Evolutionary conservation across 1,140 invertebrate genomes (phyloP).

Genomic region (Cataglyphis hispanica): DNA sequence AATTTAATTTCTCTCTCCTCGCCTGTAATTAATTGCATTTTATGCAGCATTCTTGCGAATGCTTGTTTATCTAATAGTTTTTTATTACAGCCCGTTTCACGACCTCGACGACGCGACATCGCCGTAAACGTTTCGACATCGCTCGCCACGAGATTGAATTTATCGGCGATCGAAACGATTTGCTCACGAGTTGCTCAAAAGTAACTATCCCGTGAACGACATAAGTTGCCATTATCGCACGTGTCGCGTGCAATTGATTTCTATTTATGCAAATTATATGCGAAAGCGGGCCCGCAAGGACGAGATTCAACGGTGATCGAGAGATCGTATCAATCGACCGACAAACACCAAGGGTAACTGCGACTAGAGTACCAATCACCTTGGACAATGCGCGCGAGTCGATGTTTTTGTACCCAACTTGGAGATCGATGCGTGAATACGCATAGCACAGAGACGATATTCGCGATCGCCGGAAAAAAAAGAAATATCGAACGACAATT

Average conservation of each 20-base stretch:
- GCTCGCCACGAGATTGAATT: conserved; percentile 25
- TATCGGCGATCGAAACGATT: conserved; percentile 38
- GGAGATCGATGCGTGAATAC: conserved; percentile 28
- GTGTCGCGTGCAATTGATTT: conserved; percentile 44
- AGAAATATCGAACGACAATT: conserved; percentile 21
- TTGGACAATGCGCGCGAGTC: conserved; percentile 10
- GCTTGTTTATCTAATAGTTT: not conserved
- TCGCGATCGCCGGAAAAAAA: conserved; percentile 20
- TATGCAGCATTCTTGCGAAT: not conserved
- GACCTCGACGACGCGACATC: not conserved
- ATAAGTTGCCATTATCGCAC: conserved; percentile 31
- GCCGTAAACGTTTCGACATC: conserved; percentile 7
- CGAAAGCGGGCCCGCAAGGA: conserved; percentile 26
- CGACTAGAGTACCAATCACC: conserved; percentile 40
- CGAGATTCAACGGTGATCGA: conserved; percentile 27
- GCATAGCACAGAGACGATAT: conserved; percentile 6
- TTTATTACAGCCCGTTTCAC: not conserved
- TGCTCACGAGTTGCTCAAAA: conserved; percentile 11
- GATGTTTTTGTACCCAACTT: conserved; percentile 2
- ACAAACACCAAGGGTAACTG: conserved; percentile 51
- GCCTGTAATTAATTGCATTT: too few species aligned
- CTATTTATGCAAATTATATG: conserved; percentile 45
- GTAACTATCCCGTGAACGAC: conserved; percentile 15
- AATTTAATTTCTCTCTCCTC: too few species aligned
- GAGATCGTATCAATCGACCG: conserved; percentile 44